Evolutionary conservation across 2,113 vertebrate species (phyloP), one percentile per base, ranked within the genome.

Genomic region (Cyanistes caeruleus): DNA sequence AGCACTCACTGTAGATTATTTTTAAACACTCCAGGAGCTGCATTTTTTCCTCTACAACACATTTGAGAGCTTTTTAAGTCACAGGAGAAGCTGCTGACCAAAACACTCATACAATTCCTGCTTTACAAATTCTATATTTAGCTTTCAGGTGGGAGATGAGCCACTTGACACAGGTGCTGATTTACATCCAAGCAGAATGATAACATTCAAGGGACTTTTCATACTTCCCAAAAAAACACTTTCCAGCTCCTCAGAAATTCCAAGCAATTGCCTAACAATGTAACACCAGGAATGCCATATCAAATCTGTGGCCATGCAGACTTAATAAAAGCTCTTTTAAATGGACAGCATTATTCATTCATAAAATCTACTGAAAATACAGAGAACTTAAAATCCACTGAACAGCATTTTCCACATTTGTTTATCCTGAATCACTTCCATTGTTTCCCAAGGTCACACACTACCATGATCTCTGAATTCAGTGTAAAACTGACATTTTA

Each of bases 401-500:
- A 81, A 92, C 27, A 64, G 89, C 60, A 59, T 95, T 96, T 93
- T 95, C 89, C 86, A 95, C 76, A 91, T 89, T 95, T 92, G 73
- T 93, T 96, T 87, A 89, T 87, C 41, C 77, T 95, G 77, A 96
- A 89, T 92, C 44, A 41, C 73, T 84, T 68, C 56, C 78, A 94
- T 78, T 97, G 87, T 94, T 87, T 78, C 53, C 70, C 10, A 8
- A 75, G 93, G 95, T 96, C 93, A 79, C 53, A 64, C 70, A 89
- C 49, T 85, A 79, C 51, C 44, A 46, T 48, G 93, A 96, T 93
- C 91, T 93, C 87, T 85, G 84, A 90, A 80, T 84, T 88, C 73
- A 92, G 89, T 89, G 89, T 91, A 95, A 94, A 95, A 95, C 44
- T 89, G 96, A 87, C 69, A 35, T 87, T 95, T 94, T 92, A 95